These are phyloP conservation scores for Adela reaumurella DNA, from an alignment of 2,888 invertebrate genomes.

Conservation along the genomic window DNA sequence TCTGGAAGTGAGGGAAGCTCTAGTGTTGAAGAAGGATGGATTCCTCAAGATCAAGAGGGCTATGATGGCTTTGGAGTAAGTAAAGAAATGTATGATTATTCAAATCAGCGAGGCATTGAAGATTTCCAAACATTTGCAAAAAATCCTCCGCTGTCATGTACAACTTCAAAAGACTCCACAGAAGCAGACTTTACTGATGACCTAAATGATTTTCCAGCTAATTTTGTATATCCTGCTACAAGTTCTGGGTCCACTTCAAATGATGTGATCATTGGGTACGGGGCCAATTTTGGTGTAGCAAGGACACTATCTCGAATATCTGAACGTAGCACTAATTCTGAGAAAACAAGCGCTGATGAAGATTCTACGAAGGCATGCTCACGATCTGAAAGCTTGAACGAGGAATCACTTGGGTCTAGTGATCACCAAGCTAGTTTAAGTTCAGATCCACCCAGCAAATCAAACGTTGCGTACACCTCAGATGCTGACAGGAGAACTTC, in stretches of 20 bases:
- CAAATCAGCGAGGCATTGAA: constrained; percentile 41
- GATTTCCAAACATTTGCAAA: constrained; percentile 50
- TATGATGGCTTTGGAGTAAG: constrained; percentile 53
- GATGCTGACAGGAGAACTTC: constrained; percentile 77
- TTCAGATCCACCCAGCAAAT: constrained; percentile 77
- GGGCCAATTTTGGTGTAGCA: constrained; percentile 68
- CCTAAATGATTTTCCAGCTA: constrained; percentile 69
- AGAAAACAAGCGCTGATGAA: constrained; percentile 82
- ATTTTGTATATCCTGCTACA: constrained; percentile 69
- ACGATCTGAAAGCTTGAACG: constrained; percentile 78
- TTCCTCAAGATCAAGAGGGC: constrained; percentile 70
- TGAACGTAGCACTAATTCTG: constrained; percentile 84
- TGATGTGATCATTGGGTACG: constrained; percentile 69
- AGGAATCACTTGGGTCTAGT: constrained; percentile 78
- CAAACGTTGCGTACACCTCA: constrained; percentile 71
- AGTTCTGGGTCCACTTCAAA: constrained; percentile 56
- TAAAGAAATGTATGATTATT: constrained; percentile 44
- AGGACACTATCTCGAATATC: constrained; percentile 83
- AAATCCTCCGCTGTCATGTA: constrained; percentile 38
- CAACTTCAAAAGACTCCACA: constrained; percentile 51
- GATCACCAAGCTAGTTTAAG: constrained; percentile 83
- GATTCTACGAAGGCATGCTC: constrained; percentile 84
- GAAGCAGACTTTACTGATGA: constrained; percentile 73
- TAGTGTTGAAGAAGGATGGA: constrained; percentile 80
- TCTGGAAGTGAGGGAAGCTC: constrained; percentile 76